Base-by-base conservation (phyloP, 2,888 invertebrate species). In the Catocala nupta region DNA sequence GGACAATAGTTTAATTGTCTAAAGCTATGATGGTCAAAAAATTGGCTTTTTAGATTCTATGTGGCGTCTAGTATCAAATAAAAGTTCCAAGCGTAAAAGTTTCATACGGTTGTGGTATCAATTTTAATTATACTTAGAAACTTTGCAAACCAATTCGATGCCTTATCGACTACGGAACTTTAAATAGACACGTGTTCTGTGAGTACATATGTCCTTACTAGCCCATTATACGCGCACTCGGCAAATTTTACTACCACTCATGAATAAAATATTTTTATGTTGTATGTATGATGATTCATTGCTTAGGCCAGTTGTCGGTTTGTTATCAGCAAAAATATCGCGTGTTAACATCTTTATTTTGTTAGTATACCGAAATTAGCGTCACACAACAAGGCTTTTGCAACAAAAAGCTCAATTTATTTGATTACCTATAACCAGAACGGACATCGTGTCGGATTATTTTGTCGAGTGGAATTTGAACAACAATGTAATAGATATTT, bases 371-470 rank as follows among this genome's bases (percentile, higher is more conserved):
- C 58, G 45, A 60, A 72, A 63, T 63, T 56, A 60, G 43, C 45
- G 45, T 44, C 60, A 16, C 51, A 48, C 0, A 53, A 49, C 48
- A 47, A 55, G 57, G 65, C 57, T 60, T 68, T 55, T 43, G 55
- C 44, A 53, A 42, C 61, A 60, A 55, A 53, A 60, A 68, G 11
- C n/a, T 44, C 57, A 60, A 59, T 53, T 72, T 68, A 72, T 65
- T 43, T 49, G 33, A 36, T 49, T 44, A 57, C 52, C 33, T 50
- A 52, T 68, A 62, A 63, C 51, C 33, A 33, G 52, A 36, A 33
- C 12, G 36, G 55, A 48, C 49, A 62, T 51, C 11, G 42, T 48
- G n/a, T 55, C 9, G 16, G 11, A 8, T 6, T 50, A 34, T 50
- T 33, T 34, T 50, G n/a, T 50, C 48, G 8, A 25, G 48, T 48